Evolutionary conservation across 2,113 vertebrate species (phyloP).

Genomic region (Ursus arctos): DNA sequence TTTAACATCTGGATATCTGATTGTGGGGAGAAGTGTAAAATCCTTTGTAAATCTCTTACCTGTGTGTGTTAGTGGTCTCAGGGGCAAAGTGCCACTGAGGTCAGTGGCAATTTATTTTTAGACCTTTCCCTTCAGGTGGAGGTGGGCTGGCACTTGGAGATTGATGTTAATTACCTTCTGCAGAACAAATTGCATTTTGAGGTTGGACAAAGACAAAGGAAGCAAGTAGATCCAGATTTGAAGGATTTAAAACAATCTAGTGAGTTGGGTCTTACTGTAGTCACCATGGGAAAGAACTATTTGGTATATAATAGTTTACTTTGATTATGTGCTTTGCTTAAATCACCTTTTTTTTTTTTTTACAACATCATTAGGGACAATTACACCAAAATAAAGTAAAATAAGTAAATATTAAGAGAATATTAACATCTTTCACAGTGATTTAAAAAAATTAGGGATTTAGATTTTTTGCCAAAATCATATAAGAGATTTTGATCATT

Average conservation of each 20-base stretch:
- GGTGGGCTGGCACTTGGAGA: background rate
- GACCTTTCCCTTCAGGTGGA: background rate
- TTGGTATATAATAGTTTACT: background rate
- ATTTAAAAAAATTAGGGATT: background rate
- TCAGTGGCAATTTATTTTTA: constrained; percentile 40
- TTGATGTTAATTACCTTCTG: background rate
- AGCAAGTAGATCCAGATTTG: background rate
- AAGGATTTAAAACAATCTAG: background rate
- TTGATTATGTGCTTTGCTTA: background rate
- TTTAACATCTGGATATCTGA: constrained; percentile 28
- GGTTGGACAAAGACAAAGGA: background rate
- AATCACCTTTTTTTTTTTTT: background rate
- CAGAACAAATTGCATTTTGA: constrained; percentile 5
- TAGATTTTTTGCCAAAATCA: background rate
- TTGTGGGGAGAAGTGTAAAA: constrained; percentile 21
- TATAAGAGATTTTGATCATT: background rate
- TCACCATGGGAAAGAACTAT: background rate
- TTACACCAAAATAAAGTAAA: background rate
- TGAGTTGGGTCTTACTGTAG: background rate
- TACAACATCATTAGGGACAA: background rate
- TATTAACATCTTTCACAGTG: background rate
- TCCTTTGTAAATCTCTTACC: background rate
- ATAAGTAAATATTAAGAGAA: background rate
- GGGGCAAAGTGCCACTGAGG: background rate
- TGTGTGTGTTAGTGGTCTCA: background rate